These are phyloP conservation scores for Gandaritis pyraliata DNA, from an alignment of 2,888 invertebrate genomes.

Conservation along the genomic window DNA sequence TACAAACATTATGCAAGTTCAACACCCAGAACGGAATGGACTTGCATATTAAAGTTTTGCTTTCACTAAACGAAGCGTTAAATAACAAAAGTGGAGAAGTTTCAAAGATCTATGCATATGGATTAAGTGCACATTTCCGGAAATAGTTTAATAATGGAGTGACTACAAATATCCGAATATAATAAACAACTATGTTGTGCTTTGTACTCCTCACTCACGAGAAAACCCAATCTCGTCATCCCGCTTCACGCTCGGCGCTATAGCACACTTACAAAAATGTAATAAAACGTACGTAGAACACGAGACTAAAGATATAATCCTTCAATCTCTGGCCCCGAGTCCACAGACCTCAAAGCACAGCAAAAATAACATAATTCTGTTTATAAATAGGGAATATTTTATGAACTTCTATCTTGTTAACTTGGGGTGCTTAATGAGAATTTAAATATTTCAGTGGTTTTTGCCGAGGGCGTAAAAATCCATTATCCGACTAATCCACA, in stretches of 20 bases:
- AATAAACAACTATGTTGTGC: background rate
- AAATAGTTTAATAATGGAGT: background rate
- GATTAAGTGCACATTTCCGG: slow-evolving; percentile 3
- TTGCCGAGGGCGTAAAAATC: slow-evolving; percentile 44
- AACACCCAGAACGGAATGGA: background rate
- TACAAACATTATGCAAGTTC: no score
- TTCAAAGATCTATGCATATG: slow-evolving; percentile 14
- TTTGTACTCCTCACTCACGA: no score
- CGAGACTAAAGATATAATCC: background rate
- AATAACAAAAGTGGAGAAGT: slow-evolving; percentile 10
- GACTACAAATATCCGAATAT: background rate
- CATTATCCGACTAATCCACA: slow-evolving; percentile 42
- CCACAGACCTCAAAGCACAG: slow-evolving; percentile 18
- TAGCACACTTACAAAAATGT: no score
- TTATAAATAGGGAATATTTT: slow-evolving; percentile 51
- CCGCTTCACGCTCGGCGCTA: no score
- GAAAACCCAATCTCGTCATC: no score
- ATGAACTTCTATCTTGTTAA: slow-evolving; percentile 52
- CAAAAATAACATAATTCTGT: slow-evolving; percentile 44
- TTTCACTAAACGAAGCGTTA: slow-evolving; percentile 9
- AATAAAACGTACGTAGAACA: no score
- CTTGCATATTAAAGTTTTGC: slow-evolving; percentile 1
- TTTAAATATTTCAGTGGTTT: slow-evolving; percentile 57
- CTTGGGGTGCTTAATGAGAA: slow-evolving; percentile 56
- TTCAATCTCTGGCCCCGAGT: background rate